Conservation (phyloP, 2,113 vertebrate genomes). For the Symphodus melops region DNA sequence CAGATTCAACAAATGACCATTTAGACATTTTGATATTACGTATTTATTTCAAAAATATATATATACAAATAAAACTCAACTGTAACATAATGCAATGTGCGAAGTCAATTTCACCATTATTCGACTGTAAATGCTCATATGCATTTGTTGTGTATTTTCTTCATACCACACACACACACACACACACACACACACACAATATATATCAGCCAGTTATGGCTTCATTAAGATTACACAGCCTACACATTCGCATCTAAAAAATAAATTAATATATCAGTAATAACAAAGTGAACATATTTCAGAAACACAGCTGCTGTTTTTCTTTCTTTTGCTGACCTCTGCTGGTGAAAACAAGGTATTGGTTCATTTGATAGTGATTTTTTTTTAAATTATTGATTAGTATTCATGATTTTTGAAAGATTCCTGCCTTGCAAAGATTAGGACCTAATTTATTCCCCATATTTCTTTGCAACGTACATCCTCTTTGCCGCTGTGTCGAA, state of each 20-base stretch:
- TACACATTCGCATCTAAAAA: slow-evolving; percentile 1
- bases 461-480: no score
- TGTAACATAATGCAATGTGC: slow-evolving; percentile 17
- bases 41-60: slow-evolving; percentile 35
- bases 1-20: not conserved
- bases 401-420: not conserved
- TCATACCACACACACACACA: not conserved
- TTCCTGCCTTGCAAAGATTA: no score
- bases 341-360: not conserved
- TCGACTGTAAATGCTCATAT: not conserved
- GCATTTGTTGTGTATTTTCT: no score
- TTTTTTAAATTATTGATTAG: not conserved
- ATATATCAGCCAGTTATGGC: slow-evolving; percentile 39
- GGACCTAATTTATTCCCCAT: no score
- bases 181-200: not conserved
- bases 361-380: not conserved
- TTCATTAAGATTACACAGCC: slow-evolving; percentile 24
- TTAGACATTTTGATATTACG: not conserved
- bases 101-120: slow-evolving; percentile 17
- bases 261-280: not conserved
- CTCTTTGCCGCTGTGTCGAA: no score
- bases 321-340: slow-evolving; percentile 8
- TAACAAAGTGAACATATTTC: not conserved
- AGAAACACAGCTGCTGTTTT: slow-evolving; percentile 4
- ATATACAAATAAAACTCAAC: not conserved